Base-by-base conservation (phyloP, 2,888 invertebrate genomes). In the Chloroclysta siterata region DNA sequence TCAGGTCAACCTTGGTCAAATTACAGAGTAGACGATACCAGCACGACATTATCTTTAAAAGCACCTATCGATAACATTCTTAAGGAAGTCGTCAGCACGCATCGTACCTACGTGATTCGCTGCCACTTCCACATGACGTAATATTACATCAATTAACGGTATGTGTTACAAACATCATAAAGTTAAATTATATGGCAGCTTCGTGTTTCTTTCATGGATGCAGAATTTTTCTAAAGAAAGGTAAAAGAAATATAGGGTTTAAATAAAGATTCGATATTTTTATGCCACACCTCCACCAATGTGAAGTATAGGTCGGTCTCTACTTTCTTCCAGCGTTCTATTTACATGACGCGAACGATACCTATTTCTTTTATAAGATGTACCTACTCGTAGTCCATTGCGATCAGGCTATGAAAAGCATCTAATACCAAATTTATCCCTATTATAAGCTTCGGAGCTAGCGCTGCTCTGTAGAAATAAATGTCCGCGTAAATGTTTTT, bases 1-100 rank as follows among this genome's bases (percentile, higher is more conserved):
- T 68, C 65, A 63, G 11, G 28, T 53, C 58, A 54, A 63, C 65
- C 60, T 65, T 63, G 62, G 44, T 42, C 54, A 65, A 60, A 66
- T 66, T 55, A 64, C 55, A 59, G 47, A 51, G 17, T 53, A 61
- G 15, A 46, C 41, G 36, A 1, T 13, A 10, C 14, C 11, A 48
- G 53, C 41, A 5, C 54, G 47, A 60, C 44, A 65, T 57, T 53
- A 64, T 56, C 55, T 55, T 52, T 22, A 53, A 48, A 52, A 54
- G 50, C 28, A 39, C 13, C 54, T 33, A 55, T 52, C 51, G 44
- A 44, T 44, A 46, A 46, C 53, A 59, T 50, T 63, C 33, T 53
- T 22, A 14, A 60, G 60, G 64, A 53, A 60, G 56, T 53, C 46
- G 28, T 58, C 42, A 50, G 53, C 60, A 53, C 52, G 55, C 33